A percentile compares a stretch with the other conserved stretches of the same genome.
Evolutionary conservation across 1,140 invertebrate species (phyloP).

Genomic region (Fopius arisanus): DNA sequence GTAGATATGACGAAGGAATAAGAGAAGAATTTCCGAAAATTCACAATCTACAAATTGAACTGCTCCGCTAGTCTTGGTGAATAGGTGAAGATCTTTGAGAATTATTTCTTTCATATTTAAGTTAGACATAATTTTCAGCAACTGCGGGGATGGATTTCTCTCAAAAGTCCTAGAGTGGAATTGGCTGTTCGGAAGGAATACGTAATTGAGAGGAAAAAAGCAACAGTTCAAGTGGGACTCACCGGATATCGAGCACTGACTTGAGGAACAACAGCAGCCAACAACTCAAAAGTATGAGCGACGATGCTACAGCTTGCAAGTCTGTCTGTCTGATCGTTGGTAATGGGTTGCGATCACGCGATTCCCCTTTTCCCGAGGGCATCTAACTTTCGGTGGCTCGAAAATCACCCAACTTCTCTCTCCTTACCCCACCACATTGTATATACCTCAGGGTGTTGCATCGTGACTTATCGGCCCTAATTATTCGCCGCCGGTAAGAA

Average conservation of each 20-base stretch:
- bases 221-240: not conserved
- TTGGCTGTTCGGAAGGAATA: not conserved
- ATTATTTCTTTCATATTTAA: too few relatives aligned
- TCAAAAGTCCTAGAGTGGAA: not conserved
- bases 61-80: too few relatives aligned
- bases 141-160: not conserved
- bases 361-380: constrained; percentile 47
- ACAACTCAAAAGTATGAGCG: constrained; percentile 57
- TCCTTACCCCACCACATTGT: constrained; percentile 28
- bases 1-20: not conserved
- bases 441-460: constrained; percentile 50
- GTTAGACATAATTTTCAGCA: not conserved
- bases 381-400: constrained; percentile 48
- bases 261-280: not conserved
- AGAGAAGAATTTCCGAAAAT: not conserved
- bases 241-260: not conserved
- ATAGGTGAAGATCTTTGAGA: too few relatives aligned
- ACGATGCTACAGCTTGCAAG: constrained; percentile 49
- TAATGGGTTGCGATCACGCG: constrained; percentile 61
- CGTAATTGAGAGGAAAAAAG: not conserved
- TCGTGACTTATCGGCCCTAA: constrained; percentile 64
- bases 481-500: constrained; percentile 54
- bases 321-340: constrained; percentile 50
- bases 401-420: not conserved
- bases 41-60: not conserved